Evolutionary conservation across 2,888 invertebrate genomes (phyloP).

Genomic region (Amiota communis): DNA sequence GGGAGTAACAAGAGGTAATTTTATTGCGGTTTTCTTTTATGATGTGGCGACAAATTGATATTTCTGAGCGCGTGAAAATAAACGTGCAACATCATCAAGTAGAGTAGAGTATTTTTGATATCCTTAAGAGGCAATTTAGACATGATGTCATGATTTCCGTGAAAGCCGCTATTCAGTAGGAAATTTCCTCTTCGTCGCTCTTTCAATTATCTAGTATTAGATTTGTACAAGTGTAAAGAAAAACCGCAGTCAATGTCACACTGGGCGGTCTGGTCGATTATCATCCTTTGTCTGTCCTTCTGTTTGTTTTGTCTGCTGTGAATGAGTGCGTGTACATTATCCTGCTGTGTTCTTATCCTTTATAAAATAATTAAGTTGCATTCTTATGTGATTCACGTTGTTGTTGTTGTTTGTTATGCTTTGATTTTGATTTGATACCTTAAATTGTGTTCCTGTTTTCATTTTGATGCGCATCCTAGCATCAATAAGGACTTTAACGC

Average conservation of each 20-base stretch:
- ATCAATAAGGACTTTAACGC: slow-evolving; percentile 65
- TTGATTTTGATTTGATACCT: slow-evolving; percentile 46
- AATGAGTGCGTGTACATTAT: slow-evolving; percentile 14
- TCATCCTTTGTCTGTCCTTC: slow-evolving; percentile 41
- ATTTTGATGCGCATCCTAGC: slow-evolving; percentile 52
- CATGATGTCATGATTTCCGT: not conserved
- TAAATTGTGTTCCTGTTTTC: slow-evolving; percentile 16
- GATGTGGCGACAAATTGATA: slow-evolving; percentile 69
- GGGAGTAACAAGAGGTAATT: slow-evolving; percentile 52
- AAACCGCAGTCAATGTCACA: slow-evolving; percentile 52
- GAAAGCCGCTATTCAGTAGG: too few relatives aligned
- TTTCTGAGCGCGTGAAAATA: slow-evolving; percentile 44
- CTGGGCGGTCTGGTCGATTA: slow-evolving; percentile 58
- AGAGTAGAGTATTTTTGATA: slow-evolving; percentile 4
- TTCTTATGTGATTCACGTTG: slow-evolving; percentile 31
- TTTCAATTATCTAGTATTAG: slow-evolving; percentile 23
- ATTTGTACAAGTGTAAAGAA: slow-evolving; percentile 38
- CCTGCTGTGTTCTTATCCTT: slow-evolving; percentile 44
- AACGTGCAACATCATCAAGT: slow-evolving; percentile 31
- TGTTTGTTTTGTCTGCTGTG: slow-evolving; percentile 20
- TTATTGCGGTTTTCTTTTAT: slow-evolving; percentile 67
- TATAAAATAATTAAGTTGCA: slow-evolving; percentile 66
- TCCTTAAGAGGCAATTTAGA: slow-evolving; percentile 61
- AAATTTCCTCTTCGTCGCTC: too few relatives aligned
- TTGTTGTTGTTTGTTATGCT: slow-evolving; percentile 37